Base-by-base conservation (phyloP, 1,140 invertebrate species). In the Drosophila hydei region DNA sequence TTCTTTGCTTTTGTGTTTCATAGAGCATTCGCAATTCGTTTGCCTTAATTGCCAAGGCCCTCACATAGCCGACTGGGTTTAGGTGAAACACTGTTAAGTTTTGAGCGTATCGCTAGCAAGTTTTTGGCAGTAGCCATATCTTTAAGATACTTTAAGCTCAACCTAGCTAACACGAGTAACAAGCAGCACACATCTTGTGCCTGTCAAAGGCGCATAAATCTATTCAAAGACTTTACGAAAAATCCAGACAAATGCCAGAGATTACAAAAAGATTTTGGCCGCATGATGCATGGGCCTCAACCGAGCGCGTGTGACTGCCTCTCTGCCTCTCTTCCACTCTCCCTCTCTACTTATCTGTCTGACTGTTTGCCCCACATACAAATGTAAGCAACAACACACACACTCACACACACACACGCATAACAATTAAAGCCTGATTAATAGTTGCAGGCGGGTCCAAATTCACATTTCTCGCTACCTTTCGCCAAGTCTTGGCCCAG, bases 341-440 rank as follows among this genome's bases (percentile, higher is more conserved):
- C 19, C 2, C 51, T 16, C 16, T 16, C 16, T 51, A 21, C 2
- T 14, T 58, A 48, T 63, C 42, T 76, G 72, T 58, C 16, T 72
- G 75, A 62, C 63, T 74, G 63, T 79, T 59, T 70, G 64, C 43
- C 73, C 56, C 65, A 43, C 54, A 55, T 71, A 72, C 77, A 79
- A 79, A 75, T 59, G 76, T 79, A 78, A 74, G 76, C 76, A 77
- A 75, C 52, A 64, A 48, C 40, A 54, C 62, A 65, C 50, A 71
- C 54, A 67, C 56, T 50, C 33, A 25, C 52, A 61, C 58, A 58
- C 36, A 51, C 61, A 85, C 77, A 88, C 51, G 55, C 40, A 88
- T 77, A 88, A 88, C 83, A 88, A 88, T 88, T 88, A 88, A 88
- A 88, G 83, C 83, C 83, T 88, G 83, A 88, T 88, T 88, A 88